phyloP scores from a whole-genome alignment of 2,888 invertebrate species.

The Orgyia antiqua region DNA sequence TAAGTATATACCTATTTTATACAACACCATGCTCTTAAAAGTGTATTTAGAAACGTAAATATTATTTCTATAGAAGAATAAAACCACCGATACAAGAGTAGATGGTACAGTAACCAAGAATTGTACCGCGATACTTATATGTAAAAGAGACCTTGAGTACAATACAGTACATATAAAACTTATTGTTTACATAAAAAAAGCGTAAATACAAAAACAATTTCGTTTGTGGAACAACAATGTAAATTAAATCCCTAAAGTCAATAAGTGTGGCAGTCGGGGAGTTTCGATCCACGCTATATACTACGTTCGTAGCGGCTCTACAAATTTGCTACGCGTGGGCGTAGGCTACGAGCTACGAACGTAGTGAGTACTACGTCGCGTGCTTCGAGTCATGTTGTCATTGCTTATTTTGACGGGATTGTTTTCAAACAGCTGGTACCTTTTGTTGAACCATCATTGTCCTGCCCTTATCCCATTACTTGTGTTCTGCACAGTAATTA shows the following conservation, averaged over 20 bases:
- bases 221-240: slow-evolving; percentile 1
- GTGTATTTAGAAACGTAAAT: no score
- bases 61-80: no score
- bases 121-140: no score
- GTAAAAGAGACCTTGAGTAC: no score
- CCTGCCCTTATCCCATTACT: no score
- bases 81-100: no score
- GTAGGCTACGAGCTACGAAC: slow-evolving; percentile 34
- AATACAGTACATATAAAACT: not conserved
- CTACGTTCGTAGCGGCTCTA: slow-evolving; percentile 15
- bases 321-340: slow-evolving; percentile 43
- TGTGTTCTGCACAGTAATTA: no score
- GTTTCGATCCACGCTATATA: slow-evolving; percentile 5
- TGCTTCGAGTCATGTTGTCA: slow-evolving; percentile 26
- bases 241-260: slow-evolving; percentile 8
- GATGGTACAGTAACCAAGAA: no score
- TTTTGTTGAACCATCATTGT: no score
- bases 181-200: not conserved
- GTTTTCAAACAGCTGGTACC: slow-evolving; percentile 27
- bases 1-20: no score
- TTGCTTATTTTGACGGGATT: slow-evolving; percentile 33
- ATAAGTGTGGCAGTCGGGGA: slow-evolving; percentile 11
- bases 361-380: slow-evolving; percentile 27
- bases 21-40: no score
- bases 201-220: not conserved